phyloP scores from a whole-genome alignment of 2,797 vertebrate genomes.

The Cirrhinus molitorella region DNA sequence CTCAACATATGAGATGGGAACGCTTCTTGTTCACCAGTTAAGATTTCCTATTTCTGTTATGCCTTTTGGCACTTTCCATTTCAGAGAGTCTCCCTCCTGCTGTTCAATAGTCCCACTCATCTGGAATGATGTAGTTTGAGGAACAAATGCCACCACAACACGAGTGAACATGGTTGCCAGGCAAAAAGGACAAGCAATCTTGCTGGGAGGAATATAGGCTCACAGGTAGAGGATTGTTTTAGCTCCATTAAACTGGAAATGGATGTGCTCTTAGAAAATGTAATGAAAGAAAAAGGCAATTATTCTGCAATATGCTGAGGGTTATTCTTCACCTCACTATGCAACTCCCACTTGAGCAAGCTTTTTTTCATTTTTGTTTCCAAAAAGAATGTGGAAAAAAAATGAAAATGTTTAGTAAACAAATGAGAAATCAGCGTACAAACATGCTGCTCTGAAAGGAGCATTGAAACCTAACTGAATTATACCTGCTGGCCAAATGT shows the following conservation, averaged over 20 bases:
- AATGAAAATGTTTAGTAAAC: neutral
- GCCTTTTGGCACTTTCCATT: slow-evolving; percentile 44
- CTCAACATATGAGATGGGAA: neutral
- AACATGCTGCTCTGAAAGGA: slow-evolving; percentile 15
- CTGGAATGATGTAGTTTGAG: slow-evolving; percentile 42
- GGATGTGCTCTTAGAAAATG: slow-evolving; percentile 38
- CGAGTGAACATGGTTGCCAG: slow-evolving; percentile 18
- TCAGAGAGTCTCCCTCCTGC: slow-evolving; percentile 26
- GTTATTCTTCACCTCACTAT: slow-evolving; percentile 31
- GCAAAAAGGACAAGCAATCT: slow-evolving; percentile 37
- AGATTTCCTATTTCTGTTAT: slow-evolving; percentile 28
- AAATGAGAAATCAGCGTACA: slow-evolving; percentile 15
- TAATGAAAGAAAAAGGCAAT: slow-evolving; percentile 49
- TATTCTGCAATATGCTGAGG: slow-evolving; percentile 31
- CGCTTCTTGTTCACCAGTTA: slow-evolving; percentile 23
- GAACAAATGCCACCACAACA: slow-evolving; percentile 42
- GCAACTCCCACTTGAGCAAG: slow-evolving; percentile 58
- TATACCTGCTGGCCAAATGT: slow-evolving; percentile 31
- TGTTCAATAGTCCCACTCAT: slow-evolving; percentile 37
- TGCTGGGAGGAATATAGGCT: slow-evolving; percentile 34
- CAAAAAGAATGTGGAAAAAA: neutral
- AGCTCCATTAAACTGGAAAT: slow-evolving; percentile 53
- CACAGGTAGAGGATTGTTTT: slow-evolving; percentile 46
- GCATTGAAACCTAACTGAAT: neutral
- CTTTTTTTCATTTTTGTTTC: slow-evolving; percentile 14